Percentiles rank a stretch among this genome's conserved stretches.
Evolutionary conservation across 2,888 invertebrate genomes (phyloP).

Genomic region (Stomorhina lunata): DNA sequence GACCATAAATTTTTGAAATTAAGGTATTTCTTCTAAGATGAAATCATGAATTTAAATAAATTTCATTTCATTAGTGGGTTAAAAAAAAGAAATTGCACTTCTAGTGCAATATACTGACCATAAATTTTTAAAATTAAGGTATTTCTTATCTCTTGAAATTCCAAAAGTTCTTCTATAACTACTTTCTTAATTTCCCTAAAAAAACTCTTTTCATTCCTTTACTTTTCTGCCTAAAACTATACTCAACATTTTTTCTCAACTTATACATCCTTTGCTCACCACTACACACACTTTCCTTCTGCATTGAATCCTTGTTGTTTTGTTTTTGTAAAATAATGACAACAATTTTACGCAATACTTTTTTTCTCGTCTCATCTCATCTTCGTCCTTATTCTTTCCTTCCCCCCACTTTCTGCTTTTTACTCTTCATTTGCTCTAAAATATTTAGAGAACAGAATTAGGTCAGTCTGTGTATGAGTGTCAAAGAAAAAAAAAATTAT

Average conservation of each 20-base stretch:
- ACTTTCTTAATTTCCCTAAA: too few relatives aligned
- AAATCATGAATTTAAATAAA: too few relatives aligned
- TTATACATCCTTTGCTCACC: background rate
- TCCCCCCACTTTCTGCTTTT: background rate
- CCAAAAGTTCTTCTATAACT: too few relatives aligned
- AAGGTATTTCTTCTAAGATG: too few relatives aligned
- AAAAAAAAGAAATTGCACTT: too few relatives aligned
- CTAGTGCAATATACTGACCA: too few relatives aligned
- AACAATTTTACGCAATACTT: conserved; percentile 43
- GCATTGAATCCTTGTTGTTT: background rate
- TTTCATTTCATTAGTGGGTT: too few relatives aligned
- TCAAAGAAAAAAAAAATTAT: background rate
- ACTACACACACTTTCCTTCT: background rate
- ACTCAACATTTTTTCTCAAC: background rate
- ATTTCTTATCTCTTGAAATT: too few relatives aligned
- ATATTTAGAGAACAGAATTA: conserved; percentile 33
- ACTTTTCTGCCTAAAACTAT: background rate
- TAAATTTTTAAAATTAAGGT: too few relatives aligned
- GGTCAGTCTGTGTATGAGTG: conserved; percentile 24
- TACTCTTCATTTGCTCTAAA: conserved; percentile 4
- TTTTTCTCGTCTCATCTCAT: background rate
- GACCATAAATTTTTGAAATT: too few relatives aligned
- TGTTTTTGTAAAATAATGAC: conserved; percentile 5
- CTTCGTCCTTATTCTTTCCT: background rate
- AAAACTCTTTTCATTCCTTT: background rate